Evolutionary conservation across 2,113 vertebrate species (phyloP).

Genomic region (Rhineura floridana): DNA sequence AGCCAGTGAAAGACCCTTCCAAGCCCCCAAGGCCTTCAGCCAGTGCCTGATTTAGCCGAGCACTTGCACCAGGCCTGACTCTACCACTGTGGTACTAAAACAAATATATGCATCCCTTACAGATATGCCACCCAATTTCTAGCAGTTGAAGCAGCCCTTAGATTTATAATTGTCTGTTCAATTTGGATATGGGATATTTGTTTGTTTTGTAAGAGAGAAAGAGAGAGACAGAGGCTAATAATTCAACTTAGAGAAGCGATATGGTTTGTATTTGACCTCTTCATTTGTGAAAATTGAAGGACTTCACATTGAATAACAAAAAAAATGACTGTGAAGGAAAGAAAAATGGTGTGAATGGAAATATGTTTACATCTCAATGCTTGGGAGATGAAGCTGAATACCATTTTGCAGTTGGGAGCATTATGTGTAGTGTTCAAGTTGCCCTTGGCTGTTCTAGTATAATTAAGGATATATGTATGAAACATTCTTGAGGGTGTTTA

Average conservation of each 20-base stretch:
- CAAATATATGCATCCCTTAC: background rate
- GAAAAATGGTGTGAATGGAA: background rate
- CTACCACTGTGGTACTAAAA: background rate
- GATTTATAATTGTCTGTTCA: background rate
- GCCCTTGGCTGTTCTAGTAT: background rate
- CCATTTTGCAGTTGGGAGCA: background rate
- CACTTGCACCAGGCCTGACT: too few relatives aligned
- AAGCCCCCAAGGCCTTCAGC: too few relatives aligned
- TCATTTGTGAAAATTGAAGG: background rate
- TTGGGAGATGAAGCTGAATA: background rate
- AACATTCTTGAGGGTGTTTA: constrained; percentile 56
- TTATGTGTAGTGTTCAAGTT: background rate
- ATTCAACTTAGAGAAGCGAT: background rate
- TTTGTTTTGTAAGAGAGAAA: background rate
- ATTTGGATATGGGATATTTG: too few relatives aligned
- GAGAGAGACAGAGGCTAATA: background rate
- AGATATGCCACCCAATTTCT: background rate
- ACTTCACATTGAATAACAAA: background rate
- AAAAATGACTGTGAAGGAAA: background rate
- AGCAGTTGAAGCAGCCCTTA: background rate
- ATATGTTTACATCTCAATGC: background rate
- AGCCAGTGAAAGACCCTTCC: too few relatives aligned
- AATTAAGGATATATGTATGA: constrained; percentile 31
- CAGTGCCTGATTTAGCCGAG: too few relatives aligned
- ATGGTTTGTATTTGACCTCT: background rate